Evolutionary conservation across 2,797 vertebrate genomes (phyloP), one percentile per base, ranked within the genome.

Genomic region (Schizothorax lantsangensis): DNA sequence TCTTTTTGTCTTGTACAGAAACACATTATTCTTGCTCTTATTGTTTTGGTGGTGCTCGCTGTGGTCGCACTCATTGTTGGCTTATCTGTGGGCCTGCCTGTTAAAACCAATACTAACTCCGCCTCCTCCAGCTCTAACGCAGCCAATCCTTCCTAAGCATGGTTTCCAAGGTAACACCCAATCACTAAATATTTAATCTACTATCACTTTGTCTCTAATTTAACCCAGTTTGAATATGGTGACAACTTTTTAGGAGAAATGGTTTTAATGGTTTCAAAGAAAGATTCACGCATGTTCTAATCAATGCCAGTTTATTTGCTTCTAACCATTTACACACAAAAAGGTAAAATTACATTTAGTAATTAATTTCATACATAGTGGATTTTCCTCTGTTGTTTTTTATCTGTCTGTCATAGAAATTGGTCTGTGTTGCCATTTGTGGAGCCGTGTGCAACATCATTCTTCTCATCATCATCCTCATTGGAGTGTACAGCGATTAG

Each of bases 41-140:
- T 96, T 90, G 91, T 94, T 62, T 89, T 97, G 94, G 95, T 95
- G 91, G 93, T 97, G 91, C 90, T 97, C 90, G 95, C 95, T 85
- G 87, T 98, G 91, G 91, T 98, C 89, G 95, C 94, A 91, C 95
- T 99, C 90, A 96, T 98, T 89, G 93, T 98, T 88, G 97, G 98
- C 88, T 95, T 98, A 88, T 97, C 96, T 89, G 95, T 98, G 45
- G 96, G 97, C 93, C 92, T 97, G 92, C 85, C 88, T 15, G 93
- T 88, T 85, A 94, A 95, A 92, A 92, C 92, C 10, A 66, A 69
- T n/a, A 64, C 83, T 84, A 79, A 84, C 64, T 15, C 83, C 6
- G 36, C 82, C 45, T 78, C 86, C 72, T 86, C 90, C 81, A 64
- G 59, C 40, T 62, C 88, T 12, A 45, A 84, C 26, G 47, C 87